These are phyloP conservation scores for Troilus luridus DNA, from an alignment of 2,888 invertebrate species.

Conservation along the genomic window DNA sequence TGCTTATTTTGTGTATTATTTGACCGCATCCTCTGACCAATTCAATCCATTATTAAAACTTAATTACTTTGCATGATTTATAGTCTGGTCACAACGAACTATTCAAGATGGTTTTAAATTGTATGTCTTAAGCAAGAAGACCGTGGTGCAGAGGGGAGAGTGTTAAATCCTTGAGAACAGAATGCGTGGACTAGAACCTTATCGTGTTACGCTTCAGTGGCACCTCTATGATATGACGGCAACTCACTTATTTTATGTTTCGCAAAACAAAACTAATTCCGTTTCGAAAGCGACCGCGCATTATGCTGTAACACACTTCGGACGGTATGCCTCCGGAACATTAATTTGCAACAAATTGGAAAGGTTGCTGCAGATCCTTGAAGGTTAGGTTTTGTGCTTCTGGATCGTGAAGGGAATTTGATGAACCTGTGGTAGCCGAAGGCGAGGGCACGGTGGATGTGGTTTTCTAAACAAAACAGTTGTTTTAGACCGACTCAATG, in stretches of 20 bases:
- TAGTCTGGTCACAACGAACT: no score
- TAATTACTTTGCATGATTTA: no score
- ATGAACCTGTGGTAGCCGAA: neutral
- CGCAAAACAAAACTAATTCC: slow-evolving; percentile 44
- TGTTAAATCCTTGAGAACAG: slow-evolving; percentile 4
- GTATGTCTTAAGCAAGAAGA: neutral
- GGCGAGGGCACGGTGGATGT: neutral
- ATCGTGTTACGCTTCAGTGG: slow-evolving; percentile 33
- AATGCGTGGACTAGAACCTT: neutral
- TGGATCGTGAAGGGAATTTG: slow-evolving; percentile 18
- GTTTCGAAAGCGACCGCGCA: slow-evolving; percentile 4
- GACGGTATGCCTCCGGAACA: slow-evolving; percentile 21
- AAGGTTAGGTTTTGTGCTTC: neutral
- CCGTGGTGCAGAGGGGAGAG: neutral
- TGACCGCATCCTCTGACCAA: no score
- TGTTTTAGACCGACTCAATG: neutral
- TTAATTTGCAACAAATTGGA: slow-evolving; percentile 29
- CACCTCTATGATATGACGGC: slow-evolving; percentile 21
- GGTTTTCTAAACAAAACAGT: neutral
- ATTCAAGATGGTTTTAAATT: neutral
- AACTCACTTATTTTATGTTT: neutral
- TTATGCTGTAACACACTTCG: slow-evolving; percentile 8
- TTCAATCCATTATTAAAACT: no score
- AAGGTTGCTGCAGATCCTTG: neutral
- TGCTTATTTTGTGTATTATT: no score